Percentiles rank a stretch among this genome's conserved stretches.
Evolutionary conservation across 2,113 vertebrate species (phyloP).

Genomic region (Seriola quinqueradiata): DNA sequence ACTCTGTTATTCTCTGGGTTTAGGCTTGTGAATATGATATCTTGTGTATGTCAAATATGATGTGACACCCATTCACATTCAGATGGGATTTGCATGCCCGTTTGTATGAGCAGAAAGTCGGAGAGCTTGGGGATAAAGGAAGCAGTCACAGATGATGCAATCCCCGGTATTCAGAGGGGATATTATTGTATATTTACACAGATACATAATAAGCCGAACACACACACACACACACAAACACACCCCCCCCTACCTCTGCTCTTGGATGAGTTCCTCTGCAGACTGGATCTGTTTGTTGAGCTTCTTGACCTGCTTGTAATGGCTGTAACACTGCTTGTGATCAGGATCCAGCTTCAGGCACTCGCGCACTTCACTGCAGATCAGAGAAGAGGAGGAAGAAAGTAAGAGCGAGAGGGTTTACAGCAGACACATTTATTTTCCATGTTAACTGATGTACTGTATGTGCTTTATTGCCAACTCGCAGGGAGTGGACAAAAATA

Average conservation of each 20-base stretch:
- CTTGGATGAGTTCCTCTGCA: constrained; percentile 93
- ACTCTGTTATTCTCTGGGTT: constrained; percentile 4
- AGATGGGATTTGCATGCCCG: constrained; percentile 35
- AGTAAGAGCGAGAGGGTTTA: neutral
- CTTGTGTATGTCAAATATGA: constrained; percentile 31
- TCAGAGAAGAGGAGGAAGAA: neutral
- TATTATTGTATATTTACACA: constrained; percentile 29
- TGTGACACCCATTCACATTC: constrained; percentile 33
- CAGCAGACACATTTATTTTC: neutral
- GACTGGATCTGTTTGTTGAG: constrained; percentile 94
- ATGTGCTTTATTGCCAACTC: neutral
- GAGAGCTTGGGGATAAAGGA: constrained; percentile 28
- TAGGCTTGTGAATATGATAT: constrained; percentile 9
- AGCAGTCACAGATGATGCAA: constrained; percentile 45
- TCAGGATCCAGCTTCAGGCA: constrained; percentile 98
- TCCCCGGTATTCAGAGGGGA: constrained; percentile 15
- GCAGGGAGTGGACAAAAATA: neutral
- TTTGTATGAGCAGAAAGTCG: constrained; percentile 39
- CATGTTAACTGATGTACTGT: neutral
- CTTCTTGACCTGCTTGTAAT: constrained; percentile 98
- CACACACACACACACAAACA: constrained; percentile 16
- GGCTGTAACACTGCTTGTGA: constrained; percentile 95
- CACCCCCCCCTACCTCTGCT: constrained; percentile 87
- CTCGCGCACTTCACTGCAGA: constrained; percentile 94
- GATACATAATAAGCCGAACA: constrained; percentile 1